phyloP scores from a whole-genome alignment of 2,113 vertebrate species.

The Sakesphorus luctuosus region DNA sequence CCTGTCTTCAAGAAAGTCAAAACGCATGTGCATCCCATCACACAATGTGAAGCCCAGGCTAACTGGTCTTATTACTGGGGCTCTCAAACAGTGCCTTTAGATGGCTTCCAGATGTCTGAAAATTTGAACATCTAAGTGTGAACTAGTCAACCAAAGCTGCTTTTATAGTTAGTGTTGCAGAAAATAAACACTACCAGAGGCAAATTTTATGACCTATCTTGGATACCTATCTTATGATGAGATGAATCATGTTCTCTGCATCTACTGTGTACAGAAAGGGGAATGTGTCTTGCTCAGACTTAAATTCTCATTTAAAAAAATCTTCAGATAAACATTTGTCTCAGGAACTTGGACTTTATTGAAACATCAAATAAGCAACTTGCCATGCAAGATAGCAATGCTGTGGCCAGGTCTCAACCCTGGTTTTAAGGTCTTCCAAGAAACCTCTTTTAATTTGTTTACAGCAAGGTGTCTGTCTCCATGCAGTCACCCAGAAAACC shows the following conservation, averaged over 20 bases:
- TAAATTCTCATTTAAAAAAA: not conserved
- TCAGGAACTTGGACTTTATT: not conserved
- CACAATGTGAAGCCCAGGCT: not conserved
- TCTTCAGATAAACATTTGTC: not conserved
- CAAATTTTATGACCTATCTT: slow-evolving; percentile 2
- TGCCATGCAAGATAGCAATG: not conserved
- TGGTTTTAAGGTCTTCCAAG: not conserved
- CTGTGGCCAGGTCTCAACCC: not conserved
- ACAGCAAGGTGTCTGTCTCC: not conserved
- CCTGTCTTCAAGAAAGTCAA: not conserved
- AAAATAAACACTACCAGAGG: slow-evolving; percentile 44
- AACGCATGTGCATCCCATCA: not conserved
- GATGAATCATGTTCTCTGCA: slow-evolving; percentile 29
- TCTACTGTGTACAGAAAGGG: not conserved
- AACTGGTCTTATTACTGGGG: not conserved
- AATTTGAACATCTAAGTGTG: not conserved
- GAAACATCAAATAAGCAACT: not conserved
- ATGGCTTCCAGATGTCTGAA: slow-evolving; percentile 39
- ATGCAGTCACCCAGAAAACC: not conserved
- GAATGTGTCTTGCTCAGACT: not conserved
- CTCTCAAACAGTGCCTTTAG: not conserved
- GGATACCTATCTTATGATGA: slow-evolving; percentile 25
- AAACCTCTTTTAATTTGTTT: not conserved
- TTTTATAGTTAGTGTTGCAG: slow-evolving; percentile 6
- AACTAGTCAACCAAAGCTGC: not conserved